These are phyloP conservation scores for Uropsilus gracilis DNA, from an alignment of 2,113 vertebrate genomes.

Conservation along the genomic window DNA sequence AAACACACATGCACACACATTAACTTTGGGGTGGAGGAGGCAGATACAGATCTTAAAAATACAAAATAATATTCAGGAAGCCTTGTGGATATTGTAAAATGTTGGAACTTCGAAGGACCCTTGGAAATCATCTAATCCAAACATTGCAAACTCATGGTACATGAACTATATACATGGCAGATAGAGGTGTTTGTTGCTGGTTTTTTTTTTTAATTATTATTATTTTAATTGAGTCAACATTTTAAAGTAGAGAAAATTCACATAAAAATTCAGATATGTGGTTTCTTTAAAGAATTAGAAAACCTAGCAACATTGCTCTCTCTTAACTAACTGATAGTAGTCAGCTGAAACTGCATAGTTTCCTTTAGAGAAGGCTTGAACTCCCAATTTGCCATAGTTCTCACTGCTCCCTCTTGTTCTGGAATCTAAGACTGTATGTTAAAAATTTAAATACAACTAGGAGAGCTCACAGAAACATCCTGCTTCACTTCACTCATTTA, in stretches of 20 bases:
- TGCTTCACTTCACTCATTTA: neutral
- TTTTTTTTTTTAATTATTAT: neutral
- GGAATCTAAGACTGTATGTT: neutral
- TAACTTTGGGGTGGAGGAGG: conserved; percentile 27
- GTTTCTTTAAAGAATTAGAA: conserved; percentile 4
- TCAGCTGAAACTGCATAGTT: neutral
- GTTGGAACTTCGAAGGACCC: conserved; percentile 28
- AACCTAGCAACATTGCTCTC: neutral
- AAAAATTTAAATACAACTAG: neutral
- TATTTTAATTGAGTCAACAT: neutral
- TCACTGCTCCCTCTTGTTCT: neutral
- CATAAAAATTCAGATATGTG: neutral
- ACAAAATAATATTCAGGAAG: conserved; percentile 60
- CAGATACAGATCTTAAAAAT: conserved; percentile 72
- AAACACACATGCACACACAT: conserved; percentile 64
- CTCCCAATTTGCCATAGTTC: neutral
- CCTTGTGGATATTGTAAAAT: conserved; percentile 38
- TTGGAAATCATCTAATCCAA: conserved; percentile 30
- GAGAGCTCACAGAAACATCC: neutral
- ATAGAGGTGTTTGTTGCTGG: neutral
- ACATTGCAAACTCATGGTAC: neutral
- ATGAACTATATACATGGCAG: neutral
- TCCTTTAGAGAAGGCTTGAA: neutral
- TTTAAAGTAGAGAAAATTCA: conserved; percentile 42
- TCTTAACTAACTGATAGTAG: neutral